phyloP scores from a whole-genome alignment of 2,888 invertebrate species.

The Protophormia terraenovae region DNA sequence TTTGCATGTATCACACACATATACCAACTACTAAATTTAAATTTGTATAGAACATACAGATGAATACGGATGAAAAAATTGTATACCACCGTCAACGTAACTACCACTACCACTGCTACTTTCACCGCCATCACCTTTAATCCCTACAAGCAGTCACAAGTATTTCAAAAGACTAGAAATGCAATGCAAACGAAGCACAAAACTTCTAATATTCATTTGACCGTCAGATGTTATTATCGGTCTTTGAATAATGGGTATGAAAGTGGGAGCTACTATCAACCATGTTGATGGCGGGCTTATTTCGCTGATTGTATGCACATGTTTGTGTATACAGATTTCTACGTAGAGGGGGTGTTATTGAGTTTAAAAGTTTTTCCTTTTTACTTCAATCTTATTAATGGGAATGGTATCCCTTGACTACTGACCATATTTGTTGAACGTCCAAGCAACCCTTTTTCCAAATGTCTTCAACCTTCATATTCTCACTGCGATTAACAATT shows the following conservation, averaged over 20 bases:
- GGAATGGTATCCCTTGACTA: neutral
- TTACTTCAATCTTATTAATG: neutral
- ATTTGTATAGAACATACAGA: slow-evolving; percentile 32
- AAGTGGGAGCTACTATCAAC: neutral
- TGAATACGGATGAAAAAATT: slow-evolving; percentile 12
- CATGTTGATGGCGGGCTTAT: neutral
- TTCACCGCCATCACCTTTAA: slow-evolving; percentile 27
- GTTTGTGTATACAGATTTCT: neutral
- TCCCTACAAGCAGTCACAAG: slow-evolving; percentile 40
- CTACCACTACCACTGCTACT: neutral
- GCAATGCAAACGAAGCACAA: slow-evolving; percentile 50
- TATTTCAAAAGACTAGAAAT: slow-evolving; percentile 27
- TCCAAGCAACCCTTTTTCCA: slow-evolving; percentile 8
- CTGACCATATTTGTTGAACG: neutral
- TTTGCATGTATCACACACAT: slow-evolving; percentile 31
- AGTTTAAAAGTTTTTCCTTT: slow-evolving; percentile 1
- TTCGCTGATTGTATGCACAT: neutral
- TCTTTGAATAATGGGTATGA: slow-evolving; percentile 48
- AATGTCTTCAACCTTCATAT: neutral
- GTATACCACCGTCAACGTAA: slow-evolving; percentile 6
- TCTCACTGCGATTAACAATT: neutral
- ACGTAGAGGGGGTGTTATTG: neutral
- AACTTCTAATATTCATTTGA: slow-evolving; percentile 72
- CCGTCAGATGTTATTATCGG: slow-evolving; percentile 72
- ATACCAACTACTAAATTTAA: neutral